A percentile compares a stretch with the other conserved stretches of the same genome.
phyloP scores from a whole-genome alignment of 1,140 invertebrate genomes.

The Drosophila rufa region DNA sequence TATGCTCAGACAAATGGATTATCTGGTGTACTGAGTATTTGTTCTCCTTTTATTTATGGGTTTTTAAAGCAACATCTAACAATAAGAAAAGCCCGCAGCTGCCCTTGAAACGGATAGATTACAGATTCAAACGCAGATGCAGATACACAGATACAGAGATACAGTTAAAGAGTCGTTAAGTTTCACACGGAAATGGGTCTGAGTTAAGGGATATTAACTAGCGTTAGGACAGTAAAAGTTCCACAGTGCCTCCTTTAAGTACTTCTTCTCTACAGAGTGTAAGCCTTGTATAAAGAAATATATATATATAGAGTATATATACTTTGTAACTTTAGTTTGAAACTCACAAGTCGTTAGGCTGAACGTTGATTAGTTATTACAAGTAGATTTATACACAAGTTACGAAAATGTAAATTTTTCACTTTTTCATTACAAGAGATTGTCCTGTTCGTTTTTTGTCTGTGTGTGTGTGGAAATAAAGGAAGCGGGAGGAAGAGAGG shows the following conservation, averaged over 20 bases:
- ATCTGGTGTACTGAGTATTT: slow-evolving; percentile 45
- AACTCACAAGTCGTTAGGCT: slow-evolving; percentile 67
- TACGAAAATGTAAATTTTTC: slow-evolving; percentile 49
- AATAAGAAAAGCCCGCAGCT: slow-evolving; percentile 40
- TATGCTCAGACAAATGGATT: slow-evolving; percentile 39
- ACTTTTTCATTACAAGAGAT: slow-evolving; percentile 68
- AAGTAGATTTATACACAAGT: slow-evolving; percentile 49
- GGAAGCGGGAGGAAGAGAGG: neutral
- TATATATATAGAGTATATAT: slow-evolving; percentile 41
- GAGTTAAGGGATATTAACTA: slow-evolving; percentile 29
- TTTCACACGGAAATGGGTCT: slow-evolving; percentile 7
- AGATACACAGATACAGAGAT: slow-evolving; percentile 14
- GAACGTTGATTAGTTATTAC: slow-evolving; percentile 51
- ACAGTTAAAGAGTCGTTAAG: slow-evolving; percentile 21
- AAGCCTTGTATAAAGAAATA: slow-evolving; percentile 52
- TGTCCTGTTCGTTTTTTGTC: slow-evolving; percentile 59
- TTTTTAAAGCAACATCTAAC: slow-evolving; percentile 54
- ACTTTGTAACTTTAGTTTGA: slow-evolving; percentile 63
- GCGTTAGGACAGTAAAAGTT: slow-evolving; percentile 32
- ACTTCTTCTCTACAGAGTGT: slow-evolving; percentile 45
- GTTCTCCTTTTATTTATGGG: slow-evolving; percentile 16
- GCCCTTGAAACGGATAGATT: slow-evolving; percentile 35
- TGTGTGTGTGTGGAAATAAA: slow-evolving; percentile 49
- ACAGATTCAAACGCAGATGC: slow-evolving; percentile 21
- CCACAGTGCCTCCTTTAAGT: slow-evolving; percentile 24